Evolutionary conservation across 2,113 vertebrate species (phyloP), one percentile per base, ranked within the genome.

Genomic region (Ahaetulla prasina): DNA sequence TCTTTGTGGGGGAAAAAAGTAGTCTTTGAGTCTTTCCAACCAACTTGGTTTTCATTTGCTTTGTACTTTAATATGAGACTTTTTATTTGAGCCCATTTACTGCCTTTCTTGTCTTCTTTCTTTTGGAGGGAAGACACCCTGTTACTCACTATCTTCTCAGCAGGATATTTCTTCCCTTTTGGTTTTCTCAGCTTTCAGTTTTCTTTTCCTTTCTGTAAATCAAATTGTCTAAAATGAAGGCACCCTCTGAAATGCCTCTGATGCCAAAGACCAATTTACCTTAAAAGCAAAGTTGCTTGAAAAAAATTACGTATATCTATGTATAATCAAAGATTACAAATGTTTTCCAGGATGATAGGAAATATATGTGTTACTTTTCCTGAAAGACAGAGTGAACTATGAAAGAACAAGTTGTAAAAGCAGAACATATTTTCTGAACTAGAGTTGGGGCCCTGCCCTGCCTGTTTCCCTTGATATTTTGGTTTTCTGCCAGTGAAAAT

Each of bases 401-500:
- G 90, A 93, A 97, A 97, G 94, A 96, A 95, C 94, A 85, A 94
- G 94, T 86, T 96, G 96, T 95, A 97, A 96, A 94, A 96, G 94
- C 96, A 96, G 53, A 96, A 93, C 97, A 96, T 96, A 96, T 0
- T 8, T 91, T 95, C 93, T 92, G 85, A 96, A 95, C 90, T 95
- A 97, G 94, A 93, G 92, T 94, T 93, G 95, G 94, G 95, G 95
- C 90, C 93, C 93, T 95, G 94, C 93, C 93, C 95, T 95, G 93
- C 96, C 92, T 95, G 93, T 91, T 98, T 97, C 95, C 95, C 94
- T 97, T 96, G 94, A 95, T 96, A 96, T 89, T 96, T 95, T 97
- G 97, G 94, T 54, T 94, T 93, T 89, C 45, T 95, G 89, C 97
- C 97, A 97, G 96, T 96, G 94, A 97, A 98, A 98, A 97, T 96